Percentiles rank a stretch among this genome's conserved stretches.
Evolutionary conservation across 35 echinoderm and acorn worm species (phyloP).

Genomic region (Heliocidaris tuberculata): DNA sequence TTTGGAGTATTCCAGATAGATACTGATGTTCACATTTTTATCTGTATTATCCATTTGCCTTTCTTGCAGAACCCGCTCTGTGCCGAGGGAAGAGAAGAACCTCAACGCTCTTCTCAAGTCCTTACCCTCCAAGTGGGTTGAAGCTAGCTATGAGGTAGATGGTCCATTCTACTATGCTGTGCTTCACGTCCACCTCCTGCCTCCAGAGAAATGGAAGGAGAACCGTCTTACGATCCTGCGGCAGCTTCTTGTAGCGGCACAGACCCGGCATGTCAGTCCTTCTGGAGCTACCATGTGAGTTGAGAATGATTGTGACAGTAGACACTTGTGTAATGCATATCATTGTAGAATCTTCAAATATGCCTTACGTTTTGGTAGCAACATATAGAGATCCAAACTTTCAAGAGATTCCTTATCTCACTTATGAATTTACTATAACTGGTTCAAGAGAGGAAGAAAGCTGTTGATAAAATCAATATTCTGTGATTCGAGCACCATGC

Average conservation of each 20-base stretch:
- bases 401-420: too few species aligned
- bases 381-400: too few species aligned
- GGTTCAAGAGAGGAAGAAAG: too few species aligned
- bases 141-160: slow-evolving; percentile 91
- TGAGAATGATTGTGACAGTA: background rate
- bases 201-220: slow-evolving; percentile 87
- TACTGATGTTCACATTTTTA: background rate
- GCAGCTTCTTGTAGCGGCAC: slow-evolving; percentile 80
- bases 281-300: slow-evolving; percentile 72
- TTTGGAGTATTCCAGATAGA: background rate
- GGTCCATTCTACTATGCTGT: slow-evolving; percentile 83
- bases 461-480: too few species aligned
- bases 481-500: too few species aligned
- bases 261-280: slow-evolving; percentile 77
- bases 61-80: slow-evolving; percentile 83
- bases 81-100: slow-evolving; percentile 91
- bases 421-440: too few species aligned
- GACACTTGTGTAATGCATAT: background rate
- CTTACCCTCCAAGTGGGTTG: slow-evolving; percentile 84
- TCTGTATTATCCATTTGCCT: background rate
- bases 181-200: slow-evolving; percentile 65
- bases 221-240: slow-evolving; percentile 62
- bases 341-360: background rate
- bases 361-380: background rate
- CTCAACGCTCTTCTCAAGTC: slow-evolving; percentile 74